Percentiles rank a stretch among this genome's conserved stretches.
phyloP scores from a whole-genome alignment of 2,797 vertebrate genomes.

The Syndactyla subalaris region DNA sequence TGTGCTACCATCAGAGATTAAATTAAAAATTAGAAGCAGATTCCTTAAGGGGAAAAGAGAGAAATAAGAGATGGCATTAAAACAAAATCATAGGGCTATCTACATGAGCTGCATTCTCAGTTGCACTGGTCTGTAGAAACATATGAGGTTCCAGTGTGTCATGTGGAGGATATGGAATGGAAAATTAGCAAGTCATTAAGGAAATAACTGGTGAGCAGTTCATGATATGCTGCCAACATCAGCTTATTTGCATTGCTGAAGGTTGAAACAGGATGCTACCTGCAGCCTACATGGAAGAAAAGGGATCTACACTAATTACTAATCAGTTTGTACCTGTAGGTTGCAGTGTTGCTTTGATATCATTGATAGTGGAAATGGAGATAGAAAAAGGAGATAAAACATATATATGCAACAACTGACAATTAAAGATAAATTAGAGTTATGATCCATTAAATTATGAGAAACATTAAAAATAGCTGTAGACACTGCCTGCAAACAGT shows the following conservation, averaged over 20 bases:
- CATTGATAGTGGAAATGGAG: not conserved
- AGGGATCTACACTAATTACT: not conserved
- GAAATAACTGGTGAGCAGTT: constrained; percentile 68
- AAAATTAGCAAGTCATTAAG: constrained; percentile 79
- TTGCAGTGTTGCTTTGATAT: not conserved
- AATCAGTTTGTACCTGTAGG: constrained; percentile 3
- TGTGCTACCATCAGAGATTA: not conserved
- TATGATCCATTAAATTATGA: not conserved
- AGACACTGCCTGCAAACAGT: not conserved
- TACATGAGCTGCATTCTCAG: not conserved
- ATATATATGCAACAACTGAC: not conserved
- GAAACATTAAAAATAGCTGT: not conserved
- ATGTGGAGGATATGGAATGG: constrained; percentile 51
- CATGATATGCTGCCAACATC: constrained; percentile 63
- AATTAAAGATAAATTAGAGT: not conserved
- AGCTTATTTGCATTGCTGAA: constrained; percentile 69
- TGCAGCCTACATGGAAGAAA: constrained; percentile 29
- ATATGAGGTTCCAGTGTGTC: constrained; percentile 41
- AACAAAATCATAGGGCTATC: not conserved
- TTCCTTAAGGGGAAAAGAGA: not conserved
- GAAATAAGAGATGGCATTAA: not conserved
- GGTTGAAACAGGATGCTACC: constrained; percentile 71
- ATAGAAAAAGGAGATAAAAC: not conserved
- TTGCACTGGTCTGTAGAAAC: not conserved
- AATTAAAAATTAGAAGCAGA: not conserved